These are phyloP conservation scores for Antheraea pernyi DNA, from an alignment of 1,140 invertebrate species.

Conservation along the genomic window DNA sequence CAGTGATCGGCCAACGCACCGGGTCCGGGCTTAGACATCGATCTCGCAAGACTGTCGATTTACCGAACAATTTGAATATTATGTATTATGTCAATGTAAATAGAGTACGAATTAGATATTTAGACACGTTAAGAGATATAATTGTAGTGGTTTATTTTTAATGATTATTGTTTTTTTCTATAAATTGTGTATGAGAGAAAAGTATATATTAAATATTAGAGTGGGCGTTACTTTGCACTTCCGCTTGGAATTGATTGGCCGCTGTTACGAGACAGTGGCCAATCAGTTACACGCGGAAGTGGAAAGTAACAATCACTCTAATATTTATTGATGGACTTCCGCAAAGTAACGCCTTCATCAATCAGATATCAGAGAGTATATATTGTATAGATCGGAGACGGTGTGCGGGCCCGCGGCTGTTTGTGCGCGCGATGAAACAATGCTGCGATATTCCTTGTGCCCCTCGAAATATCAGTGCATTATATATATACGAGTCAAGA, in stretches of 20 bases:
- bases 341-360: too few relatives aligned
- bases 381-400: slow-evolving; percentile 31
- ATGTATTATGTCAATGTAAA: slow-evolving; percentile 73
- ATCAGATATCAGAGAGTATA: too few relatives aligned
- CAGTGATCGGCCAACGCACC: slow-evolving; percentile 41
- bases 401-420: slow-evolving; percentile 38
- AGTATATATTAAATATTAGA: slow-evolving; percentile 8
- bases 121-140: slow-evolving; percentile 66
- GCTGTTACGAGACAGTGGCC: too few relatives aligned
- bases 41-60: slow-evolving; percentile 54
- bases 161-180: slow-evolving; percentile 50
- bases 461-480: slow-evolving; percentile 74
- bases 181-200: slow-evolving; percentile 28
- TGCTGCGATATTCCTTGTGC: slow-evolving; percentile 76
- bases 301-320: too few relatives aligned
- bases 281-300: too few relatives aligned
- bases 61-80: slow-evolving; percentile 70
- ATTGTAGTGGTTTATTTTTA: slow-evolving; percentile 2
- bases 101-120: slow-evolving; percentile 73
- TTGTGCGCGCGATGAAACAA: slow-evolving; percentile 43
- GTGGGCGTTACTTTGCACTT: too few relatives aligned
- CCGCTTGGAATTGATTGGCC: too few relatives aligned
- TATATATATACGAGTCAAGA: slow-evolving; percentile 66
- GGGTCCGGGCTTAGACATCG: slow-evolving; percentile 36
- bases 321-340: too few relatives aligned